Conservation (phyloP, 2,113 vertebrate species). For the Morone chrysops region DNA sequence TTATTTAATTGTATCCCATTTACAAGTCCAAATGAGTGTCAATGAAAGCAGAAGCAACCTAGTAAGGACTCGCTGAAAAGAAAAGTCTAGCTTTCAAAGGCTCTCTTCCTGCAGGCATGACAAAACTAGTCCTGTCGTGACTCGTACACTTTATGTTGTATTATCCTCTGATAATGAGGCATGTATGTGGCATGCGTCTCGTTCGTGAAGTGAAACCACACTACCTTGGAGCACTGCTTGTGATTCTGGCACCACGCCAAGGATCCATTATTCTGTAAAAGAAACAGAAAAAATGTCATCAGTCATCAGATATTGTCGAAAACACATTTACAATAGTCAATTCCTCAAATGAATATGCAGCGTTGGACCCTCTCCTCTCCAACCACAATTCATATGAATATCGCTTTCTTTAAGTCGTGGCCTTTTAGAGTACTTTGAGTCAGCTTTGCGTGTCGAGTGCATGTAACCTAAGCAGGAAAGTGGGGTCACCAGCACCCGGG, state of each 20-base stretch:
- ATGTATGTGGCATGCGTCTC: conserved; percentile 61
- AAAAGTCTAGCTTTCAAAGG: conserved; percentile 29
- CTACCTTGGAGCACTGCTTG: conserved; percentile 98
- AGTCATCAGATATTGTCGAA: conserved; percentile 31
- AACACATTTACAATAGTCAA: conserved; percentile 39
- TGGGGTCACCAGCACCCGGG: conserved; percentile 55
- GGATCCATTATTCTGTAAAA: conserved; percentile 93
- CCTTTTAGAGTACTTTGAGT: conserved; percentile 34
- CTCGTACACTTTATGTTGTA: conserved; percentile 58
- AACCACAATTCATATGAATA: background rate
- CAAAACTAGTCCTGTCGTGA: conserved; percentile 68
- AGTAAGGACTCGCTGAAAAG: conserved; percentile 16
- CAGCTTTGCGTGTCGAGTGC: conserved; percentile 11
- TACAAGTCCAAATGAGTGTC: conserved; percentile 34
- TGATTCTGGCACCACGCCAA: conserved; percentile 98
- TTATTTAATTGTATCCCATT: conserved; percentile 21
- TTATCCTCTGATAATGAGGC: conserved; percentile 71
- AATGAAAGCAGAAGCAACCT: conserved; percentile 25
- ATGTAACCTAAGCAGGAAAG: conserved; percentile 66
- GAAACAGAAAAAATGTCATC: conserved; percentile 56
- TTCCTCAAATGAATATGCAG: conserved; percentile 17
- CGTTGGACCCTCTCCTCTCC: conserved; percentile 14
- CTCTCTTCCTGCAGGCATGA: conserved; percentile 59
- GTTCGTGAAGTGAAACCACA: conserved; percentile 55
- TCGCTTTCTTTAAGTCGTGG: conserved; percentile 1